Evolutionary conservation across 2,888 invertebrate species (phyloP).

Genomic region (Lypha dubia): DNA sequence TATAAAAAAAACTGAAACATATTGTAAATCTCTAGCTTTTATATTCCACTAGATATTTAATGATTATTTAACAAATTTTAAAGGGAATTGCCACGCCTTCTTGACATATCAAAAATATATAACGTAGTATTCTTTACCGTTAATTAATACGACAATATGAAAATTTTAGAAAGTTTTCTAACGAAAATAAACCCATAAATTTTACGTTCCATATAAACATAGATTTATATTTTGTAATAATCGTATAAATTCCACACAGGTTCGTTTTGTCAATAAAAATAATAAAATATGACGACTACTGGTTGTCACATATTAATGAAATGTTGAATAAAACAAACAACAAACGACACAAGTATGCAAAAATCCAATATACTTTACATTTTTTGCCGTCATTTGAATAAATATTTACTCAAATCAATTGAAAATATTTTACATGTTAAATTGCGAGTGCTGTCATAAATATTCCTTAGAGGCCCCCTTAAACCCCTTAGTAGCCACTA

Average conservation of each 20-base stretch:
- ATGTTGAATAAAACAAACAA: not conserved
- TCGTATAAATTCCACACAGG: not conserved
- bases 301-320: not conserved
- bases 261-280: conserved; percentile 8
- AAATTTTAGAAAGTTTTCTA: no score
- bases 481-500: not conserved
- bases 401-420: conserved; percentile 17
- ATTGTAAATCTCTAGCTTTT: no score
- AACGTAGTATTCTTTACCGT: no score
- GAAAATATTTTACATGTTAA: conserved; percentile 23
- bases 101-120: not conserved
- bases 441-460: not conserved
- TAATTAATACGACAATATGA: not conserved
- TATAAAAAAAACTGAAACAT: no score
- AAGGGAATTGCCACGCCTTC: not conserved
- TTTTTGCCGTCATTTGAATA: conserved; percentile 17
- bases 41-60: no score
- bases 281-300: not conserved
- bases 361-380: conserved; percentile 12
- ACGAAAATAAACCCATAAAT: no score
- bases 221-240: not conserved
- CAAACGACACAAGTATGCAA: conserved; percentile 2
- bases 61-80: no score
- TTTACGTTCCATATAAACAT: no score
- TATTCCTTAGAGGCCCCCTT: not conserved